Conservation (phyloP, 1,140 invertebrate genomes). For the Lucilia sericata region DNA sequence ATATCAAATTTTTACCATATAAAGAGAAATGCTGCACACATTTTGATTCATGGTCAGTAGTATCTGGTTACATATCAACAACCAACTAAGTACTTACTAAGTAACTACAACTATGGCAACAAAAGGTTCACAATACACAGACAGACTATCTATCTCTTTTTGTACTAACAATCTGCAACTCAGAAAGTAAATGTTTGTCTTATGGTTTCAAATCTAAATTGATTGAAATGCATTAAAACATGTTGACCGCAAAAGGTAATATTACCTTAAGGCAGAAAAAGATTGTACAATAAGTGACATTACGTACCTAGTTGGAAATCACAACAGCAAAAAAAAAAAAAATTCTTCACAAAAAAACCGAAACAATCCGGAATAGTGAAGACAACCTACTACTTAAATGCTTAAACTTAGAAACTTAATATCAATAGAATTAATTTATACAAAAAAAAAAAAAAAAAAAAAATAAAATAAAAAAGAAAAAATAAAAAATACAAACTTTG, state of each 20-base stretch:
- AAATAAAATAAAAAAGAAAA: not conserved
- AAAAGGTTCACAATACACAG: too few species aligned
- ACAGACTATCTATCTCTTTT: too few species aligned
- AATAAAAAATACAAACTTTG: not conserved
- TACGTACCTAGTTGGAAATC: not conserved
- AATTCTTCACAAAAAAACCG: too few species aligned
- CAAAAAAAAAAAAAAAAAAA: not conserved
- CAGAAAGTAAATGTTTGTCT: too few species aligned
- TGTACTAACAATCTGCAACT: too few species aligned
- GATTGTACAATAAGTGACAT: not conserved
- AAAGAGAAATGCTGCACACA: not conserved
- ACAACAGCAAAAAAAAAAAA: not conserved
- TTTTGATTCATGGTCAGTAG: not conserved
- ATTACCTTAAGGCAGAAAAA: not conserved
- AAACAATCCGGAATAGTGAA: not conserved
- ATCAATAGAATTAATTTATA: too few species aligned
- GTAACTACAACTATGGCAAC: too few species aligned
- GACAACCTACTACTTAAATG: too few species aligned
- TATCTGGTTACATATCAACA: not conserved
- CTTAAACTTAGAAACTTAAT: too few species aligned
- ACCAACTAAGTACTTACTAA: not conserved
- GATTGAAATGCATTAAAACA: slow-evolving; percentile 16
- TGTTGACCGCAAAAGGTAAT: slow-evolving; percentile 4
- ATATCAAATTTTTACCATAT: slow-evolving; percentile 12
- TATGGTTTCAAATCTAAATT: not conserved